Percentiles rank a stretch among this genome's conserved stretches.
Evolutionary conservation across 92 coral and sea anemone species (phyloP).

Genomic region (Montipora capitata): DNA sequence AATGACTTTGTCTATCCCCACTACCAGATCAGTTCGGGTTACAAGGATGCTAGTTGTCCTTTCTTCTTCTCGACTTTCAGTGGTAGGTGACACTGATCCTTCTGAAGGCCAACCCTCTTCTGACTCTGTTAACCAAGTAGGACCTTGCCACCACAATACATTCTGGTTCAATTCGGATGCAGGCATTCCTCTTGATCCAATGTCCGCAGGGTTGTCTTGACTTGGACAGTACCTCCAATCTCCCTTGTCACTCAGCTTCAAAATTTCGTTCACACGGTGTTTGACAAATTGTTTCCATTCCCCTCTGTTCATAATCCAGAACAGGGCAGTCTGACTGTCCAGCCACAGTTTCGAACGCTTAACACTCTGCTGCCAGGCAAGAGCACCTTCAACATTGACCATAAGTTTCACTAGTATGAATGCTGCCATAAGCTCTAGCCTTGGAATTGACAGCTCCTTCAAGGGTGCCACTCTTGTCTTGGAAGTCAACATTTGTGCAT

Average conservation of each 20-base stretch:
- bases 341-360: slow-evolving; percentile 35
- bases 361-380: not conserved
- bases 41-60: too few species aligned
- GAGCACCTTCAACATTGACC: slow-evolving; percentile 37
- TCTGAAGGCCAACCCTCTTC: too few species aligned
- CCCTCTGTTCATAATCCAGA: slow-evolving; percentile 45
- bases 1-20: too few species aligned
- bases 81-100: too few species aligned
- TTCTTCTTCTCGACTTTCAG: too few species aligned
- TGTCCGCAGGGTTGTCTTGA: slow-evolving; percentile 53
- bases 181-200: slow-evolving; percentile 67
- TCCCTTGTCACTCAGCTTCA: slow-evolving; percentile 13
- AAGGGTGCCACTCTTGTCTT: not conserved
- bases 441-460: slow-evolving; percentile 34
- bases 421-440: slow-evolving; percentile 74
- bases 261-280: slow-evolving; percentile 48
- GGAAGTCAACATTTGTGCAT: not conserved
- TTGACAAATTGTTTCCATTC: slow-evolving; percentile 71
- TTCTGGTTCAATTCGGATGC: too few species aligned
- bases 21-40: too few species aligned
- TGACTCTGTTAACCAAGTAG: too few species aligned
- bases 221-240: slow-evolving; percentile 40
- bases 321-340: slow-evolving; percentile 59
- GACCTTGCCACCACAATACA: too few species aligned
- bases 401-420: slow-evolving; percentile 54